These are phyloP conservation scores for Charadrius vociferus DNA, from an alignment of 2,113 vertebrate genomes.

Conservation along the genomic window DNA sequence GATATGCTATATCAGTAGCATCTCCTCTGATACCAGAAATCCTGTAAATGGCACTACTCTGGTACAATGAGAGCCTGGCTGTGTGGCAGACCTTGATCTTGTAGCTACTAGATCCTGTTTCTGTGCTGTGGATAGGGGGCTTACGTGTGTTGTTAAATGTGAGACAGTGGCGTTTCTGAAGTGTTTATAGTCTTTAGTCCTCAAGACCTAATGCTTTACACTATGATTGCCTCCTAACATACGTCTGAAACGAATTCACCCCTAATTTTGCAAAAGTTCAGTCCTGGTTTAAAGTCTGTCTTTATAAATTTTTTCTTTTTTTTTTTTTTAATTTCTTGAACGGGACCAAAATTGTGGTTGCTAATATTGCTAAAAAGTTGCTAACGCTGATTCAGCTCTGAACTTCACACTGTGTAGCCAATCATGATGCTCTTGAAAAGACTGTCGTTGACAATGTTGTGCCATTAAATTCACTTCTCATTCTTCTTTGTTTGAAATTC, in stretches of 20 bases:
- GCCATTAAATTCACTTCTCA: background rate
- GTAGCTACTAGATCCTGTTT: background rate
- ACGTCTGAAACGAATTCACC: background rate
- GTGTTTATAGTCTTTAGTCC: background rate
- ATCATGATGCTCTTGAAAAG: background rate
- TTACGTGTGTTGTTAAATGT: background rate
- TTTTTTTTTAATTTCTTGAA: background rate
- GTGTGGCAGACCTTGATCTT: background rate
- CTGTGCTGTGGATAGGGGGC: background rate
- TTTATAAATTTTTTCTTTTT: background rate
- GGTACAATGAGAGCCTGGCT: background rate
- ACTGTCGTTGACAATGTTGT: background rate
- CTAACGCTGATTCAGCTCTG: background rate
- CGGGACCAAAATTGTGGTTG: background rate
- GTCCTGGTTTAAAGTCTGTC: background rate
- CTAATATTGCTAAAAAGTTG: background rate
- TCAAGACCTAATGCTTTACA: background rate
- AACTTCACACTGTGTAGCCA: rapidly evolving
- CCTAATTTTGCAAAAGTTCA: background rate
- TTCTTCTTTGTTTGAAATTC: background rate
- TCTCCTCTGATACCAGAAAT: background rate
- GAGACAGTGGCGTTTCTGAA: background rate
- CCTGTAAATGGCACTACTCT: background rate
- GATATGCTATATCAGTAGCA: background rate
- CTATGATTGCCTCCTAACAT: background rate